These are phyloP conservation scores for Deroplatys truncata DNA, from an alignment of 2,888 invertebrate species.

Conservation along the genomic window DNA sequence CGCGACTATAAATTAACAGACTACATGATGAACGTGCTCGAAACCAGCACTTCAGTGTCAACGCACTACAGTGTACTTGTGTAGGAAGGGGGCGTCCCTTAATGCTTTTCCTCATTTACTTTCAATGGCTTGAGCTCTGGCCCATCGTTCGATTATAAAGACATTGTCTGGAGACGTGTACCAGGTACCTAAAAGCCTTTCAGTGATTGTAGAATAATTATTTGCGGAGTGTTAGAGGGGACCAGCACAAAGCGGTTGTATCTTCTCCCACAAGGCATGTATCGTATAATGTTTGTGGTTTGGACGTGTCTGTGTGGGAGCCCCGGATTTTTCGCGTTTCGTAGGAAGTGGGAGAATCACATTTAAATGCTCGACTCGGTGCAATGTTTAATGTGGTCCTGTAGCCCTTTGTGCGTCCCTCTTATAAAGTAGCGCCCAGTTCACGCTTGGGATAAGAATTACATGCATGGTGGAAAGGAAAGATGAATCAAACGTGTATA, in stretches of 20 bases:
- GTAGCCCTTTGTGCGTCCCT: conserved; percentile 12
- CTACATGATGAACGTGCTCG: no score
- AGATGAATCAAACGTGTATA: conserved; percentile 12
- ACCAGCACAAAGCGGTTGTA: background rate
- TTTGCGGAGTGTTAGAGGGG: background rate
- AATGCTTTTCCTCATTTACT: no score
- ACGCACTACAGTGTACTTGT: no score
- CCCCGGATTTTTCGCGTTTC: background rate
- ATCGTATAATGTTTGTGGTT: background rate
- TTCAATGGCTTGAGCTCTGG: no score
- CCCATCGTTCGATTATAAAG: background rate
- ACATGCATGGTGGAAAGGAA: conserved; percentile 1
- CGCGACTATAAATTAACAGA: no score
- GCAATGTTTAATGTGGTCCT: conserved; percentile 15
- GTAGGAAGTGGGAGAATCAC: background rate
- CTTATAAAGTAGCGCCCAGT: background rate
- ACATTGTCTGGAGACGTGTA: background rate
- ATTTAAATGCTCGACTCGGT: conserved; percentile 1
- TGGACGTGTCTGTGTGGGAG: background rate
- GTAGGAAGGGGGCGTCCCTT: no score
- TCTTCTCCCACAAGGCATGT: background rate
- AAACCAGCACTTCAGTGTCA: no score
- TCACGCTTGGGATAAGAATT: conserved; percentile 17
- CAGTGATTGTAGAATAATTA: background rate
- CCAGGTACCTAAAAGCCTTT: background rate